Base-by-base conservation (phyloP, 2,113 vertebrate genomes). In the Syngnathus floridae region DNA sequence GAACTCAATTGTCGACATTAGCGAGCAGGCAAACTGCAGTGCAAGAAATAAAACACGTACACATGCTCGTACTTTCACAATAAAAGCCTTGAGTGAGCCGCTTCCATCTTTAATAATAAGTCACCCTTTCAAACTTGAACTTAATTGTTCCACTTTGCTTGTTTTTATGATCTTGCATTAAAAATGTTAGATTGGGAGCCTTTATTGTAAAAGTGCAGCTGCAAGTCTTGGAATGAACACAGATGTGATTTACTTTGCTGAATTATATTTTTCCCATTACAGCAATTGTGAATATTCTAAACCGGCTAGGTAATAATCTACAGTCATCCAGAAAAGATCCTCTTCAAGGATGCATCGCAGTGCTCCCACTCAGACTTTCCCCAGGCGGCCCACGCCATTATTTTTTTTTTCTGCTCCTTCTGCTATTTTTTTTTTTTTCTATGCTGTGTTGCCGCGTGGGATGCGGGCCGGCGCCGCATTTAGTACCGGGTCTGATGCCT, bases 1-100 rank as follows among this genome's bases (percentile, higher is more conserved):
- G 80, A 83, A 75, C 79, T 79, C 78, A 86, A 81, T 83, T 85
- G 52, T 31, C 12, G 12, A 70, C 73, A 84, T 89, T 86, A 86
- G 76, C 17, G 66, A 73, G 81, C 83, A 84, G 78, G 81, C 73
- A 76, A 80, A 79, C 78, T 69, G 68, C 79, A 68, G 43, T 0
- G 55, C 57, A 57, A 67, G 56, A 62, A 57, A 62, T 74, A 61
- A 59, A n/a, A 56, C 51, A 48, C 69, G 10, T 7, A 38, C 49
- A 10, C 4, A 21, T 22, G 12, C 13, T 45, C 54, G 52, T 67
- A 57, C 2, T 40, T 40, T 46, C 13, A 17, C 12, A 46, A 49
- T 45, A 45, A 46, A 46, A 16, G 45, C 14, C 45, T 5, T 16
- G 6, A 46, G 45, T 46, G 45, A 17, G 14, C 4, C 45, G 17